Base-by-base conservation (phyloP, 2,113 vertebrate genomes). In the Sylvilagus bachmani region DNA sequence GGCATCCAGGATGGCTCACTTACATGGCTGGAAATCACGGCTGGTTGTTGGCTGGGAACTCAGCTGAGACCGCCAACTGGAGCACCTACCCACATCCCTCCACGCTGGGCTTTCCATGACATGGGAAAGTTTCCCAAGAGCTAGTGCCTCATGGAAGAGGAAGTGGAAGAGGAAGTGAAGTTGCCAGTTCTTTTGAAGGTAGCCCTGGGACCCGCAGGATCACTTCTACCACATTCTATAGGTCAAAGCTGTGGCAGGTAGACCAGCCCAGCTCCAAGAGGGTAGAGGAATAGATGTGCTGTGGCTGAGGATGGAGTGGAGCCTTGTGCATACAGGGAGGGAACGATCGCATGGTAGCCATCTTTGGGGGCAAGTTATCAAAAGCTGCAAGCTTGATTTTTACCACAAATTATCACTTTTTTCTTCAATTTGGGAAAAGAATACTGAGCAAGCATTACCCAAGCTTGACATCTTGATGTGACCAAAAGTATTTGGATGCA, bases 351-450 rank as follows among this genome's bases (percentile, higher is more conserved):
- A 55, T 70, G 62, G 51, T 2, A 21, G 6, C 38, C 27, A 2
- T 29, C 51, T 77, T 77, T 71, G 61, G n/a, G 82, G 33, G 62
- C n/a, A 55, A 90, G 8, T 1, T 25, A 53, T 36, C 21, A 22
- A 9, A 80, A 61, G 67, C 36, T 74, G 67, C 11, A 19, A 49
- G 62, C 73, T 31, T 90, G 49, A 75, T 90, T 86, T 86, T 82
- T 55, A 55, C 5, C 53, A 44, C 25, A 53, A 36, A 86, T n/a
- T 51, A 81, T 86, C 25, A 27, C 31, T 80, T 38, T 9, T 4
- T 31, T 33, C 36, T 12, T 82, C 55, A 58, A 14, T 91, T 73
- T 78, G 38, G 25, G 29, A 87, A 87, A 77, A 71, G 16, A 36
- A 82, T 69, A 24, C 38, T 44, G 22, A n/a, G 11, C n/a, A 71